A percentile compares a stretch with the other conserved stretches of the same genome.
phyloP scores from a whole-genome alignment of 1,140 invertebrate species.

The Aphelinus certus region DNA sequence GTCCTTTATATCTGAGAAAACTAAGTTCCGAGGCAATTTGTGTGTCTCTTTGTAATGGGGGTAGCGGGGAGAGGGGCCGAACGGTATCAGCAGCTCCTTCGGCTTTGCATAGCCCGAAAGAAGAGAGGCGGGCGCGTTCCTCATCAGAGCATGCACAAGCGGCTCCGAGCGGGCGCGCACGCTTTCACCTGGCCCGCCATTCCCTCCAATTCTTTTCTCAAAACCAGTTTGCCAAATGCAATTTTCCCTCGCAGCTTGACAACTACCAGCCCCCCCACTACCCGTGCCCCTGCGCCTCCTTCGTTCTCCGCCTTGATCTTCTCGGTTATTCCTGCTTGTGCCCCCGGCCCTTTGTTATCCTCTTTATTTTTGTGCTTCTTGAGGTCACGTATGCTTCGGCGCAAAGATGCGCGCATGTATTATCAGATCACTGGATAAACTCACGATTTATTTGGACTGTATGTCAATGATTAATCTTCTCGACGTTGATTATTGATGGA shows the following conservation, averaged over 20 bases:
- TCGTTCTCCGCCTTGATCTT: conserved; percentile 4
- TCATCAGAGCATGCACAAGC: conserved; percentile 43
- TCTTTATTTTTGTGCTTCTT: conserved; percentile 18
- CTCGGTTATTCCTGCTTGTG: conserved; percentile 9
- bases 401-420: background rate
- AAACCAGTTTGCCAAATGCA: conserved; percentile 66
- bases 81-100: conserved; percentile 32
- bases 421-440: too few species aligned
- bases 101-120: conserved; percentile 58
- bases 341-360: conserved; percentile 7
- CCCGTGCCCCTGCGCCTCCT: background rate
- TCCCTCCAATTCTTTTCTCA: conserved; percentile 62
- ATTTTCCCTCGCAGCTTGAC: conserved; percentile 60
- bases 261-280: conserved; percentile 58
- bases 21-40: conserved; percentile 65
- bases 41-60: conserved; percentile 62
- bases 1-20: conserved; percentile 64
- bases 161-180: conserved; percentile 31
- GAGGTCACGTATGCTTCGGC: background rate
- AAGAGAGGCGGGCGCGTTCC: conserved; percentile 43
- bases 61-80: conserved; percentile 47
- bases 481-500: too few species aligned
- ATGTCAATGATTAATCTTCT: too few species aligned
- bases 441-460: too few species aligned
- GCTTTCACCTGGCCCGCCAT: conserved; percentile 48